These are phyloP conservation scores for Cydia strobilella DNA, from an alignment of 1,140 invertebrate species.

Conservation along the genomic window DNA sequence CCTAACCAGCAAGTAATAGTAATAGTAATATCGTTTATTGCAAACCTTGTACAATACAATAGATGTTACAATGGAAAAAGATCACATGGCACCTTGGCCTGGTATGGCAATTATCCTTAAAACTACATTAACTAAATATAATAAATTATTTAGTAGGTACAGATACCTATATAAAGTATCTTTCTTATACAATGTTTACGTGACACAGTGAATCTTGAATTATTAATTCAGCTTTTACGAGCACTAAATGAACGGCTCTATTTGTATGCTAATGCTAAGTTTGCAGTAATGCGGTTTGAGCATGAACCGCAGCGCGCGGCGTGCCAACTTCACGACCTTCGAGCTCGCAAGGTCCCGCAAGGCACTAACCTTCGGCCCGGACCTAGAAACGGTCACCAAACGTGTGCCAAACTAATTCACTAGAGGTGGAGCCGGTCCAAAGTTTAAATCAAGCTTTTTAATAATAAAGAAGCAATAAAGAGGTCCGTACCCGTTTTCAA, in stretches of 20 bases:
- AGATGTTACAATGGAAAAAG: too few relatives aligned
- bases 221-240: background rate
- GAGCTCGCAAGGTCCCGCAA: background rate
- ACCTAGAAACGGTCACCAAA: background rate
- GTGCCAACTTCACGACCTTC: constrained; percentile 24
- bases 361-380: background rate
- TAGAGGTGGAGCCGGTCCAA: constrained; percentile 29
- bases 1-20: background rate
- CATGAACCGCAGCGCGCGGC: constrained; percentile 7
- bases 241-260: background rate
- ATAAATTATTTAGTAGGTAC: too few relatives aligned
- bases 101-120: too few relatives aligned
- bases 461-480: constrained; percentile 78
- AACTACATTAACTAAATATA: too few relatives aligned
- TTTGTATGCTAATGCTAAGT: constrained; percentile 1
- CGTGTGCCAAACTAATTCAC: background rate
- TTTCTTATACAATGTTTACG: constrained; percentile 7
- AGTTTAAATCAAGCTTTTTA: constrained; percentile 59
- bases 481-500: constrained; percentile 77
- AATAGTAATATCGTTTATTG: too few relatives aligned
- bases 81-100: too few relatives aligned
- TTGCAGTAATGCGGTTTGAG: constrained; percentile 20
- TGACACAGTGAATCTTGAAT: background rate
- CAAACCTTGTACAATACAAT: too few relatives aligned
- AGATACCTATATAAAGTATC: too few relatives aligned